Evolutionary conservation across 1,140 invertebrate species (phyloP), one percentile per base, ranked within the genome.

Genomic region (Macrobrachium rosenbergii): DNA sequence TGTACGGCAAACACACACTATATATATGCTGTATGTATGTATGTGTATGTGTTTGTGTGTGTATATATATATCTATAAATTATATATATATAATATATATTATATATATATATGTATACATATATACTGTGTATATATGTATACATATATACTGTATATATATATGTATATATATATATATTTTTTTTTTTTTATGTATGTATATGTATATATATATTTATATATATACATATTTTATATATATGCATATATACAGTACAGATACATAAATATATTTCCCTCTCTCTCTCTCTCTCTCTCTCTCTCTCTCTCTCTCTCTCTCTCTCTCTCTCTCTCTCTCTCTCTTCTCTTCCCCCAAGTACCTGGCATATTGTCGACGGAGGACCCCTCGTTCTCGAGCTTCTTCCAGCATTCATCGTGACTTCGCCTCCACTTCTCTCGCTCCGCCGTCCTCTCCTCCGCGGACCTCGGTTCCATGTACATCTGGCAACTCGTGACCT

Each of bases 61-160:
- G 37, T 43, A 23, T 67, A 23, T 67, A 23, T 67, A 23, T 67
- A 23, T 67, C 2, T 67, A 23, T 67, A 23, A 5, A 23, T 1
- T 67, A 23, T 67, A 23, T 67, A 23, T 67, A 23, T 67, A 23
- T 67, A 37, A 23, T 67, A 23, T 67, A 23, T 67, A 23, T n/a
- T 67, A 23, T 67, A 23, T 67, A 23, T 67, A 67, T 67, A 37
- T 37, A 37, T 37, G 19, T 67, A 14, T 67, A 67, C 5, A 67
- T 67, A 67, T 67, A 67, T 67, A 67, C 2, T n/a, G 19, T 67
- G 19, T 67, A 67, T 67, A 67, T 67, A 67, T 67, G 19, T 67
- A 67, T 67, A 67, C 19, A 67, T 67, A 67, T 67, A 67, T 67
- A 67, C 17, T 52, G 12, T 67, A 14, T 67, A 67, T n/a, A 67